Percentiles rank a stretch among this genome's conserved stretches.
Evolutionary conservation across 2,113 vertebrate species (phyloP).

Genomic region (Vombatus ursinus): DNA sequence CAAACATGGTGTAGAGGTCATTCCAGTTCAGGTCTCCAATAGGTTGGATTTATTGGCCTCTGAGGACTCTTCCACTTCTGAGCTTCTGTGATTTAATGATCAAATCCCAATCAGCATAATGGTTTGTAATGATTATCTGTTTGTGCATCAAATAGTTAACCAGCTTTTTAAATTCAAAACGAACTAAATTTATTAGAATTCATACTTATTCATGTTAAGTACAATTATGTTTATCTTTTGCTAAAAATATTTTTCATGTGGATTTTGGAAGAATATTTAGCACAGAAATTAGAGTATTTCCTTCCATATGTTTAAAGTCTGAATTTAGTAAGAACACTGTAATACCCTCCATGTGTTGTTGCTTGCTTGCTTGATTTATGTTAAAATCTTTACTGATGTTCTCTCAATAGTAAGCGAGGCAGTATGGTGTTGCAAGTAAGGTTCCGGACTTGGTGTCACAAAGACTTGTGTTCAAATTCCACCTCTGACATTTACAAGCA

Average conservation of each 20-base stretch:
- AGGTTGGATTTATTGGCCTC: neutral
- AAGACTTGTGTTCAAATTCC: neutral
- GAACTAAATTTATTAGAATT: conserved; percentile 33
- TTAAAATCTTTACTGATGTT: neutral
- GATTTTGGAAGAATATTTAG: conserved; percentile 17
- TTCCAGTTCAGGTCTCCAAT: neutral
- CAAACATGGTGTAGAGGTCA: neutral
- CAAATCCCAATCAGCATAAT: neutral
- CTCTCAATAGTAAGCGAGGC: neutral
- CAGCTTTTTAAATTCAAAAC: conserved; percentile 13
- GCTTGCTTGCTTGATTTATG: neutral
- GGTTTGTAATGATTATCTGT: neutral
- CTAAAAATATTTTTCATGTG: conserved; percentile 1
- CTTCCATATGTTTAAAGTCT: conserved; percentile 18
- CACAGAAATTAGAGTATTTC: conserved; percentile 39
- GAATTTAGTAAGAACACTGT: conserved; percentile 19
- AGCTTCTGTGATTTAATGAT: neutral
- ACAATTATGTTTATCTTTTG: neutral
- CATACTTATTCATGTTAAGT: conserved; percentile 18
- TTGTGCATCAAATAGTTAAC: neutral
- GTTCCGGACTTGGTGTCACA: neutral
- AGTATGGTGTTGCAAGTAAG: neutral
- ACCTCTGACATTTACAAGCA: neutral
- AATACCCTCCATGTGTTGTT: neutral
- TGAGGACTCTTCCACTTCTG: neutral